phyloP scores from a whole-genome alignment of 2,797 vertebrate genomes.

The Labeo calbasu region DNA sequence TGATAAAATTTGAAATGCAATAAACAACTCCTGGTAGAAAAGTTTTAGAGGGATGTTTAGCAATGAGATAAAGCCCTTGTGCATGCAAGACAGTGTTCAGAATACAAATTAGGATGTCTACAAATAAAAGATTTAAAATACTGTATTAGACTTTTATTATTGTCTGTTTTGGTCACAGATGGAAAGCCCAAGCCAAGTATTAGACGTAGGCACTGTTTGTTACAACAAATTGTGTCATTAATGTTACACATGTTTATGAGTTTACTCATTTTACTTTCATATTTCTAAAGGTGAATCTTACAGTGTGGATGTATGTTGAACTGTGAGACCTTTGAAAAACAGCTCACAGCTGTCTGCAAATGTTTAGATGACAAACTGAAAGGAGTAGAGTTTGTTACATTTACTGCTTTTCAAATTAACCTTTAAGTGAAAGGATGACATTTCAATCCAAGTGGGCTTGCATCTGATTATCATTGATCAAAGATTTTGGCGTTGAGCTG shows the following conservation, averaged over 20 bases:
- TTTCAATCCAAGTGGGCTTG: neutral
- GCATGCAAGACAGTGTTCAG: neutral
- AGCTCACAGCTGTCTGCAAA: neutral
- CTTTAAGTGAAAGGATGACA: slow-evolving; percentile 27
- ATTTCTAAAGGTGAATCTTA: neutral
- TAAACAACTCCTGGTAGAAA: slow-evolving; percentile 5
- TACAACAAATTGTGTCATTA: neutral
- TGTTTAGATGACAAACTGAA: slow-evolving; percentile 14
- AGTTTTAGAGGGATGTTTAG: slow-evolving; percentile 32
- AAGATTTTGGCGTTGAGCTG: neutral
- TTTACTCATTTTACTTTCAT: slow-evolving; percentile 7
- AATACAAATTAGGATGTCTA: slow-evolving; percentile 11
- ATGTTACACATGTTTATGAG: slow-evolving; percentile 1
- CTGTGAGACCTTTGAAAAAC: neutral
- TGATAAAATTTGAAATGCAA: slow-evolving; percentile 15
- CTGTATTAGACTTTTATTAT: neutral
- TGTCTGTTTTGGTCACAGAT: neutral
- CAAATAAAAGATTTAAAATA: neutral
- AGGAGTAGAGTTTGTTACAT: slow-evolving; percentile 15
- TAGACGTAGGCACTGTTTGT: neutral
- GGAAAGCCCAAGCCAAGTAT: neutral
- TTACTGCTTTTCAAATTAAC: slow-evolving; percentile 18
- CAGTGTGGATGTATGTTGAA: neutral
- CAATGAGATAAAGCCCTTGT: neutral
- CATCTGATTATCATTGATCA: slow-evolving; percentile 22